A percentile compares a stretch with the other conserved stretches of the same genome.
phyloP scores from a whole-genome alignment of 1,140 invertebrate species.

The Ladona fulva region DNA sequence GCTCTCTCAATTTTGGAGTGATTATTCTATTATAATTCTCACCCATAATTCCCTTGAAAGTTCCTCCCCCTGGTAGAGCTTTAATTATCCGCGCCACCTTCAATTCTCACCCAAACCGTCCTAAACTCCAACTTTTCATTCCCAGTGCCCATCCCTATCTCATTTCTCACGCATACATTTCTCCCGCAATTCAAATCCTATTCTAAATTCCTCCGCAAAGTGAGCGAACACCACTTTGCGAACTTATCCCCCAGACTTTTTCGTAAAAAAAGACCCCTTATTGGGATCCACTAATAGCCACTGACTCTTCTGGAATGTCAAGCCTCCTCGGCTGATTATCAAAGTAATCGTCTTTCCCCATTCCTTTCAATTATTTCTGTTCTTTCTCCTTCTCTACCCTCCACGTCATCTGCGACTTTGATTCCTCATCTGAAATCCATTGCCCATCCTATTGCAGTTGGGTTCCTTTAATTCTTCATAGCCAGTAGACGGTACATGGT shows the following conservation, averaged over 20 bases:
- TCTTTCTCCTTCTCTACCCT: not conserved
- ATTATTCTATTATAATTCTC: conserved; percentile 8
- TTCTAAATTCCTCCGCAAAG: not conserved
- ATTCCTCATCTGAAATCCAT: not conserved
- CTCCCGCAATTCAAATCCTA: not conserved
- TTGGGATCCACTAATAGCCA: not conserved
- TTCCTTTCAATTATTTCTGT: not conserved
- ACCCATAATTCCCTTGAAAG: not conserved
- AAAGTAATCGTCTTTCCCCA: not conserved
- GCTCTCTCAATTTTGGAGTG: not conserved
- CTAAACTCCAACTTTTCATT: not conserved
- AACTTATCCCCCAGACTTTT: not conserved
- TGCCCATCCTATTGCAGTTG: not conserved
- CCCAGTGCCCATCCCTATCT: not conserved
- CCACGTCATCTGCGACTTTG: not conserved
- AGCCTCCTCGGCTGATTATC: not conserved
- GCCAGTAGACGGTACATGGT: not conserved
- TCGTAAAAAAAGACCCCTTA: not conserved
- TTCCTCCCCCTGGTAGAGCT: not conserved
- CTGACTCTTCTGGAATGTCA: not conserved
- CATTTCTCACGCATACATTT: not conserved
- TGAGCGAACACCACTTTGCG: not conserved
- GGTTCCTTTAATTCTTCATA: not conserved
- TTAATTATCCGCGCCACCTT: not conserved
- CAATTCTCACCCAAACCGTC: not conserved